Evolutionary conservation across 2,888 invertebrate genomes (phyloP).

Genomic region (Acholoe squamosa): DNA sequence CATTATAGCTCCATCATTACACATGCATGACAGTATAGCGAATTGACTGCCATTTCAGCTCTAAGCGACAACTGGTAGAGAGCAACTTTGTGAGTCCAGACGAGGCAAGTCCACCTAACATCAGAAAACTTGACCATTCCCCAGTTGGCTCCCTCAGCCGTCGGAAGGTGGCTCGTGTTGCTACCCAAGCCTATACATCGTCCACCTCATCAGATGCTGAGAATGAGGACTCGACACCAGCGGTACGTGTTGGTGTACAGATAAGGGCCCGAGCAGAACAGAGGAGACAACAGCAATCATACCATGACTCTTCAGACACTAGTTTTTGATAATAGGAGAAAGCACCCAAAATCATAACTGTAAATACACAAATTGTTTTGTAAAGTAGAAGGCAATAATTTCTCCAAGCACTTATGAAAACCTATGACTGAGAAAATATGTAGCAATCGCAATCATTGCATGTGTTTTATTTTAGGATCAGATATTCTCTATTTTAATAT

Average conservation of each 20-base stretch:
- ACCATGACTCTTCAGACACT: constrained; percentile 28
- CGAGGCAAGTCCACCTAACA: constrained; percentile 44
- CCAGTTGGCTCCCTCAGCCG: constrained; percentile 19
- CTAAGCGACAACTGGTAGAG: constrained; percentile 4
- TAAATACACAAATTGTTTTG: no score
- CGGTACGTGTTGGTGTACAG: neutral
- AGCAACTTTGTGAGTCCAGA: constrained; percentile 58
- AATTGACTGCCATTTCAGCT: neutral
- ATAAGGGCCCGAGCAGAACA: constrained; percentile 18
- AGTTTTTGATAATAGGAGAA: neutral
- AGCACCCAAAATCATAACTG: no score
- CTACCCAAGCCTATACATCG: neutral
- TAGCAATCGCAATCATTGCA: no score
- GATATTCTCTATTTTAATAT: no score
- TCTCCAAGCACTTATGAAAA: no score
- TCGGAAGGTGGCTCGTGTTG: constrained; percentile 20
- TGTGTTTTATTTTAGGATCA: no score
- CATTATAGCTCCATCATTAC: no score
- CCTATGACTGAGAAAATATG: no score
- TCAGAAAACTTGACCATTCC: constrained; percentile 5
- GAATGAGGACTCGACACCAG: neutral
- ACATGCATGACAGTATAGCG: no score
- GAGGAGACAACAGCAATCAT: neutral
- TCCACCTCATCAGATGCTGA: neutral
- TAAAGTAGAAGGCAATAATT: no score